These are phyloP conservation scores for Andricus quercusramuli DNA, from an alignment of 2,888 invertebrate genomes.

Conservation along the genomic window DNA sequence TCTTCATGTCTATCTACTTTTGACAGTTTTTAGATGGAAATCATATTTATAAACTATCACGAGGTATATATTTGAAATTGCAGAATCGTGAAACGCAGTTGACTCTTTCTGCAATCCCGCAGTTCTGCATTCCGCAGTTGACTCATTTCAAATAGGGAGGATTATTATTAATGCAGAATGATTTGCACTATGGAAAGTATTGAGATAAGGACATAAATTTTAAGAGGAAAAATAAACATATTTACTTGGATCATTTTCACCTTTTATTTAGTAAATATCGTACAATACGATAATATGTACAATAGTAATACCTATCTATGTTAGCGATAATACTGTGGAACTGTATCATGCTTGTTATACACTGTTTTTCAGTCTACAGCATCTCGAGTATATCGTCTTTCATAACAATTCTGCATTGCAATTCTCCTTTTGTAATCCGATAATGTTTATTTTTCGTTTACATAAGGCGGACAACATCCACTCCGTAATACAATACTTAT, in stretches of 20 bases:
- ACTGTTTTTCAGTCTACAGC: constrained; percentile 44
- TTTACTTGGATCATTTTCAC: constrained; percentile 28
- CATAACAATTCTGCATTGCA: constrained; percentile 4
- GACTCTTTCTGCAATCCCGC: no score
- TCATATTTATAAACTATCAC: background rate
- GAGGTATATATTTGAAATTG: background rate
- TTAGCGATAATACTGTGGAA: constrained; percentile 73
- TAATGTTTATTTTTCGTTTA: constrained; percentile 7
- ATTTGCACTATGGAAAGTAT: constrained; percentile 39
- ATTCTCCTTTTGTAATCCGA: constrained; percentile 13
- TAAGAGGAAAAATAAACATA: background rate
- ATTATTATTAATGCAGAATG: background rate
- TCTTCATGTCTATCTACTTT: background rate
- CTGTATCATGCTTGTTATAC: constrained; percentile 51
- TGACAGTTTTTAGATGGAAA: background rate
- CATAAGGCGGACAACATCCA: constrained; percentile 13
- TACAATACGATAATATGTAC: constrained; percentile 70
- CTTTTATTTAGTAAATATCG: constrained; percentile 74
- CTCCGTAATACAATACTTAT: background rate
- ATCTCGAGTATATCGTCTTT: constrained; percentile 22
- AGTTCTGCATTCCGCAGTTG: no score
- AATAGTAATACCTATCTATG: constrained; percentile 73
- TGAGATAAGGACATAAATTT: constrained; percentile 6
- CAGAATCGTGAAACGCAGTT: background rate
- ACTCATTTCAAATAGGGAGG: no score